Evolutionary conservation across 2,888 invertebrate genomes (phyloP).

Genomic region (Antitype chi): DNA sequence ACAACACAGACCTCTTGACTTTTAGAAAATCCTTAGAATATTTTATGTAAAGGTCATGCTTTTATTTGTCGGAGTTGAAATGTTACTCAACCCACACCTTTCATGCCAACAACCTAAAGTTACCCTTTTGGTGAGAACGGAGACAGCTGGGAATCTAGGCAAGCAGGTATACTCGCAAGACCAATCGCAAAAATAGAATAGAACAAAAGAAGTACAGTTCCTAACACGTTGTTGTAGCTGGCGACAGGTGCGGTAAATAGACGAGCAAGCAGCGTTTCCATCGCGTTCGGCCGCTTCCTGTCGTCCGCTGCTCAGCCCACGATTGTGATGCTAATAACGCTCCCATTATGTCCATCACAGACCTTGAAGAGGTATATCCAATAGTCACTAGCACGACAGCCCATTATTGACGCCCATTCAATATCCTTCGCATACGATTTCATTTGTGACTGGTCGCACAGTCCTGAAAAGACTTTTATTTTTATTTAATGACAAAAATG

Average conservation of each 20-base stretch:
- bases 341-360: conserved; percentile 77
- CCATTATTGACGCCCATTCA: conserved; percentile 65
- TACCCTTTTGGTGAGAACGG: conserved; percentile 30
- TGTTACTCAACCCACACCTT: conserved; percentile 49
- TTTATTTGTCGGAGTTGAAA: conserved; percentile 45
- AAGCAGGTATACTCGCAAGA: background rate
- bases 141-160: conserved; percentile 27
- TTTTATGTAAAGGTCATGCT: conserved; percentile 50
- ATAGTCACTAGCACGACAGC: conserved; percentile 58
- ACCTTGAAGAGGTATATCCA: conserved; percentile 58
- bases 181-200: conserved; percentile 8
- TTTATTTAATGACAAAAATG: background rate
- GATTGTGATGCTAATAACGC: conserved; percentile 80
- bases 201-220: conserved; percentile 20
- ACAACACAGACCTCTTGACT: conserved; percentile 44
- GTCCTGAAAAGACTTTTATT: background rate
- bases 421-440: conserved; percentile 45
- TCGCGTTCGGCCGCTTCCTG: conserved; percentile 65
- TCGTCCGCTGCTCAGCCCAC: conserved; percentile 56
- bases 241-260: conserved; percentile 64
- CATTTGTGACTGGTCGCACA: conserved; percentile 36
- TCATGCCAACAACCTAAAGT: conserved; percentile 20
- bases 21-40: conserved; percentile 39
- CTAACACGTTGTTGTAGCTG: conserved; percentile 38
- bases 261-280: conserved; percentile 66